Base-by-base conservation (phyloP, 1,140 invertebrate genomes). In the Lithobius niger region DNA sequence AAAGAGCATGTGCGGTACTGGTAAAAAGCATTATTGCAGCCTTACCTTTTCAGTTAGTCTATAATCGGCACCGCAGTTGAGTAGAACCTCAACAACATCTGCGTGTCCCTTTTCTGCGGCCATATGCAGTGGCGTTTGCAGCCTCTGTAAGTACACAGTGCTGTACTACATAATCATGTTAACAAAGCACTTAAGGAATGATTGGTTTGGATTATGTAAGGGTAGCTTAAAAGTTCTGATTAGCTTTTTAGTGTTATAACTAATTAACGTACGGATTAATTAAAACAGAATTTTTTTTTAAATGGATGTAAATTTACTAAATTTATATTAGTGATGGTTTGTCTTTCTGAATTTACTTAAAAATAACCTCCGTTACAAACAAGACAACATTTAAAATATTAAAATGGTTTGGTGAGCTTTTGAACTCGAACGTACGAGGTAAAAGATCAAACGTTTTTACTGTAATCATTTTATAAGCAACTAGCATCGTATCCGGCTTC, bases 111-210 rank as follows among this genome's bases (percentile, higher is more conserved):
- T 74, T 60, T 83, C 82, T 60, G 84, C 82, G 2, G 84, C 82
- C 40, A 79, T 75, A 66, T 88, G 85, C 15, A 88, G 67, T 0
- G 85, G 74, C 18, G 83, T 84, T 65, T 83, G 81, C n/a, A 77
- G 66, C 59, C 77, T 71, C 80, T 82, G 64, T 4, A 67, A 68
- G 31, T 10, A 36, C 10, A 36, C 10, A 10, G 31, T 10, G n/a
- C 10, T 10, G 31, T 10, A 36, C 10, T 36, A 36, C n/a, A 10
- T 10, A 36, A 10, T 36, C 31, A 36, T 10, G 10, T 10, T 36
- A 36, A 36, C n/a, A 36, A 36, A 10, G 10, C 10, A 36, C n/a
- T 36, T 36, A 36, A 36, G n/a, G n/a, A 10, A 10, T 36, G 10
- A 36, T 36, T n/a, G 10, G 10, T n/a, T 36, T 36, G n/a, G 10